Evolutionary conservation across 2,797 vertebrate genomes (phyloP), one percentile per base, ranked within the genome.

Genomic region (Chiroxiphia lanceolata): DNA sequence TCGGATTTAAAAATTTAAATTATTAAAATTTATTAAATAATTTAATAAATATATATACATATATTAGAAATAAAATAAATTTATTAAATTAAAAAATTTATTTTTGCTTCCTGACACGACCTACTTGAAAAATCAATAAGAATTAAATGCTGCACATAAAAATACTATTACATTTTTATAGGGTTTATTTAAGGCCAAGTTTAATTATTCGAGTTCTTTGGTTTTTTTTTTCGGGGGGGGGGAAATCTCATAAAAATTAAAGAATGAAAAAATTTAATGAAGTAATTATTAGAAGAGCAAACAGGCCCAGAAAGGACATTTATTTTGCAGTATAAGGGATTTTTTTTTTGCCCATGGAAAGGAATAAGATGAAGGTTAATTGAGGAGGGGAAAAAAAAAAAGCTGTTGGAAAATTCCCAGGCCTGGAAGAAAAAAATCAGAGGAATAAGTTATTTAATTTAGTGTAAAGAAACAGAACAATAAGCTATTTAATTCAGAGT

Each of bases 131-230:
- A 97, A 96, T 96, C 96, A 71, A 96, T 95, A 75, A 85, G 82
- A 91, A 94, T 94, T 94, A 95, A 96, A 83, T 53, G 72, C 15
- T 7, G 51, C 34, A 22, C 96, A 89, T 95, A 96, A 97, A 97
- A 97, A 87, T 90, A 94, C 93, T 93, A 95, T 92, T 80, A 87
- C 50, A 45, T 22, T 91, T 95, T 92, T 94, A 96, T 23, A 22
- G 50, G 75, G 61, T 76, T 96, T 93, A 69, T 95, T 96, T 72
- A 88, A 72, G 87, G 68, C 5, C 59, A 64, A 10, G 19, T 94
- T 93, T 95, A 96, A 95, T 96, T 96, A 95, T 94, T 81, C 70
- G 78, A 40, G 42, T 83, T 25, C 44, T 91, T 78, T 12, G 20
- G 23, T 0, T 10, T 38, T 6, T 18, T 60, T 44, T 63, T 72